Base-by-base conservation (phyloP, 1,140 invertebrate genomes). In the Drosophila ironensis region DNA sequence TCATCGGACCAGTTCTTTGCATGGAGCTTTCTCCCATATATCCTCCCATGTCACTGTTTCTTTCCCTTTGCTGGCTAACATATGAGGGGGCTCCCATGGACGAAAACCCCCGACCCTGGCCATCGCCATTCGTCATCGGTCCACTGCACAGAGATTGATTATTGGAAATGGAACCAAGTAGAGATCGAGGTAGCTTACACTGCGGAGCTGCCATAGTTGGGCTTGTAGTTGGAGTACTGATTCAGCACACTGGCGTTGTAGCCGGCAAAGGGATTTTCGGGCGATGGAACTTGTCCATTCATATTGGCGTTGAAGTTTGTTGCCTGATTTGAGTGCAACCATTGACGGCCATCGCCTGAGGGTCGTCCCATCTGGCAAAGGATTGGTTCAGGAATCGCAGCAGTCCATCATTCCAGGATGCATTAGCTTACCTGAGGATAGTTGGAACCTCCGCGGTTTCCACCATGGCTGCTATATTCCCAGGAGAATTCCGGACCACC, bases 281-380 rank as follows among this genome's bases (percentile, higher is more conserved):
- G 11, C 0, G 41, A 38, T 4, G 11, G n/a, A 12, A n/a, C n/a
- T 33, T 11, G 30, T n/a, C n/a, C n/a, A n/a, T n/a, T n/a, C n/a
- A n/a, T 35, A 25, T 0, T 46, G 33, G 3, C 28, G 11, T 8
- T 12, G 30, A 14, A n/a, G n/a, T n/a, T 25, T 16, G 52, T 56
- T 0, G 7, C 48, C 37, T 82, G 78, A 7, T 71, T 82, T 0
- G 78, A 82, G 54, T 84, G 78, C 16, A 84, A 9, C 78, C 78
- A 84, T 22, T 84, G 78, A 1, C 73, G 57, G 1, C 69, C 68
- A 16, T 27, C 66, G 8, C 46, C 47, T 6, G 38, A 2, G 28
- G 28, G 4, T n/a, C n/a, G n/a, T n/a, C n/a, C n/a, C n/a, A n/a
- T n/a, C n/a, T n/a, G n/a, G n/a, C n/a, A n/a, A n/a, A n/a, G n/a